Conservation (phyloP, 2,797 vertebrate genomes). For the Denticeps clupeoides region DNA sequence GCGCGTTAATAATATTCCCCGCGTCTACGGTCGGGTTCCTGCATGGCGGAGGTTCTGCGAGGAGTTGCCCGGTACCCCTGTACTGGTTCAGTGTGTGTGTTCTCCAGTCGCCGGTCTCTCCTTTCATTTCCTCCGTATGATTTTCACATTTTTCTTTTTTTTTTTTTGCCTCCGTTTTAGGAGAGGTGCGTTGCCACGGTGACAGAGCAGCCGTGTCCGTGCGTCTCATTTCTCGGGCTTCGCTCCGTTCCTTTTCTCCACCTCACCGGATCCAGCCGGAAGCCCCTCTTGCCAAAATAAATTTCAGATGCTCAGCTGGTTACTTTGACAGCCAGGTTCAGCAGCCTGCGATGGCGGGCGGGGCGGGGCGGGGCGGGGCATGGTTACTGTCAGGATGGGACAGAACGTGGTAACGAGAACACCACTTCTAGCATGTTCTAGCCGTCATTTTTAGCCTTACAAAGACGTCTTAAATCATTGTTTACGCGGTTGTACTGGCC, state of each 20-base stretch:
- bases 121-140: conserved; percentile 1
- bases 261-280: too few relatives aligned
- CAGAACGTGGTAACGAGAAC: too few relatives aligned
- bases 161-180: conserved; percentile 22
- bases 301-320: conserved; percentile 46
- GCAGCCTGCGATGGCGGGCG: conserved; percentile 3
- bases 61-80: too few relatives aligned
- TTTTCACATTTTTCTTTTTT: not conserved
- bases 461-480: conserved; percentile 59
- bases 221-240: conserved; percentile 51
- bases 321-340: conserved; percentile 17
- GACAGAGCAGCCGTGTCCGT: conserved; percentile 5
- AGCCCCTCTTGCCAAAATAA: conserved; percentile 52
- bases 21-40: too few relatives aligned
- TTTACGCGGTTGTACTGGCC: conserved; percentile 60
- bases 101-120: too few relatives aligned
- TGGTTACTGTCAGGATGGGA: not conserved
- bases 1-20: too few relatives aligned
- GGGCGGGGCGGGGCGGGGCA: not conserved
- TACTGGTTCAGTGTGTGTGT: too few relatives aligned
- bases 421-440: too few relatives aligned
- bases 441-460: conserved; percentile 62
- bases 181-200: conserved; percentile 10
- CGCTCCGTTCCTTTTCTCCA: too few relatives aligned
- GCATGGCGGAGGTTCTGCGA: too few relatives aligned